phyloP scores from a whole-genome alignment of 2,888 invertebrate genomes.

The Candidula unifasciata region DNA sequence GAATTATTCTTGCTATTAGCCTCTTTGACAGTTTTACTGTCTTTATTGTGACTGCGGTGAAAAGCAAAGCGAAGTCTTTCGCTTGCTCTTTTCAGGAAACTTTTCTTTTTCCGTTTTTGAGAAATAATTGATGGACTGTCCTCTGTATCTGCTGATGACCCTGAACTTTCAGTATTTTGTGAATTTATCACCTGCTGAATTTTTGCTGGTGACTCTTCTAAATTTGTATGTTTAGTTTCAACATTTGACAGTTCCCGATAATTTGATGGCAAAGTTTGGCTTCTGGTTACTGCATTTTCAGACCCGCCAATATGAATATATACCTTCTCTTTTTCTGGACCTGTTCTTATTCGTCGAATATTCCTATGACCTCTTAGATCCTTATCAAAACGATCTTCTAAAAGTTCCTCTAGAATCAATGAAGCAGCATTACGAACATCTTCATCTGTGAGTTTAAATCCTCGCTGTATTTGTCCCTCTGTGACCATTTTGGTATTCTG shows the following conservation, averaged over 20 bases:
- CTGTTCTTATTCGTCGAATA: conserved; percentile 38
- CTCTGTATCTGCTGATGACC: conserved; percentile 53
- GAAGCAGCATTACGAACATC: conserved; percentile 63
- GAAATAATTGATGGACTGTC: conserved; percentile 37
- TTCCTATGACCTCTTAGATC: neutral
- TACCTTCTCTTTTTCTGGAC: conserved; percentile 13
- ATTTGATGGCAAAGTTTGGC: conserved; percentile 49
- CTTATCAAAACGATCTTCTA: conserved; percentile 58
- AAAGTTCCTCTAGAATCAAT: conserved; percentile 66
- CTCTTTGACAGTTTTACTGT: conserved; percentile 36
- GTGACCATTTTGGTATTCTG: neutral
- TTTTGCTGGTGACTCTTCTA: neutral
- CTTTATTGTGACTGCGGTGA: conserved; percentile 54
- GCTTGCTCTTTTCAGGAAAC: conserved; percentile 63
- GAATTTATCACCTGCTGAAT: neutral
- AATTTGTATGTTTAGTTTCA: conserved; percentile 23
- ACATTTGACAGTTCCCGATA: conserved; percentile 2
- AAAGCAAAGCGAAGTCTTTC: conserved; percentile 61
- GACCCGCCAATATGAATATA: neutral
- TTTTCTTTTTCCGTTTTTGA: conserved; percentile 65
- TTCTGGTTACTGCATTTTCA: conserved; percentile 26
- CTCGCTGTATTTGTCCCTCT: conserved; percentile 12
- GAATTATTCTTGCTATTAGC: conserved; percentile 26
- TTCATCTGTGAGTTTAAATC: conserved; percentile 52
- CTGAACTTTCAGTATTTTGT: neutral